These are phyloP conservation scores for Reticulitermes speratus DNA, from an alignment of 1,140 invertebrate genomes.

Conservation along the genomic window DNA sequence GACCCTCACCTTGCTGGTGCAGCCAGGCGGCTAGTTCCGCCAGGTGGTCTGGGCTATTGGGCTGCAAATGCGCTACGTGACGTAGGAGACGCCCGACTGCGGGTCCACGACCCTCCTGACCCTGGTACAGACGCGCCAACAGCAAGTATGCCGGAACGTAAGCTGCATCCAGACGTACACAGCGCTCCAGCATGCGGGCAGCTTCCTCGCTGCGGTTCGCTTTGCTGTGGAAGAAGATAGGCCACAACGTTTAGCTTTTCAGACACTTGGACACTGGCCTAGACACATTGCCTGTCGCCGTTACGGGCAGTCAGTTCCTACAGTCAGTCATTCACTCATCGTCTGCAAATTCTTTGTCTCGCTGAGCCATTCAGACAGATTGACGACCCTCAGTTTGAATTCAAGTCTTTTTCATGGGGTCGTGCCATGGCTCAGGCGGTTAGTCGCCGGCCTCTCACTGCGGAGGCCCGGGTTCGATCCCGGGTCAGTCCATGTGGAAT, in stretches of 20 bases:
- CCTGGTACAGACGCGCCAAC: conserved; percentile 54
- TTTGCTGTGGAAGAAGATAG: conserved; percentile 52
- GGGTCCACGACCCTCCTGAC: conserved; percentile 49
- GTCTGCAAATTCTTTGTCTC: too few species aligned
- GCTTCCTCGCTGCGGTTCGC: conserved; percentile 64
- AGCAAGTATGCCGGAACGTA: conserved; percentile 69
- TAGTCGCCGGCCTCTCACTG: too few species aligned
- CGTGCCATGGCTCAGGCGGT: too few species aligned
- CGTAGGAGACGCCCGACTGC: conserved; percentile 54
- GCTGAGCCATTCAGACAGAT: too few species aligned
- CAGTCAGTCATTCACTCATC: too few species aligned
- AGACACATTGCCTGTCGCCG: not conserved
- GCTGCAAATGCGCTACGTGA: conserved; percentile 61
- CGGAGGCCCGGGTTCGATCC: too few species aligned
- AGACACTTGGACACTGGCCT: not conserved
- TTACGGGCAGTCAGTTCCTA: too few species aligned
- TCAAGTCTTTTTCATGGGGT: too few species aligned
- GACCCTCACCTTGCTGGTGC: conserved; percentile 17
- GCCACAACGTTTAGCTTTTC: not conserved
- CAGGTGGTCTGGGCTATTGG: conserved; percentile 64
- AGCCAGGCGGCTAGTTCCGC: conserved; percentile 68
- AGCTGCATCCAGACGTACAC: conserved; percentile 61
- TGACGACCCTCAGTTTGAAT: too few species aligned
- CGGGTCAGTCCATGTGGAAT: too few species aligned
- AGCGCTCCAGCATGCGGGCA: conserved; percentile 64